phyloP scores from a whole-genome alignment of 2,888 invertebrate species.

The Leptopilina myrica region DNA sequence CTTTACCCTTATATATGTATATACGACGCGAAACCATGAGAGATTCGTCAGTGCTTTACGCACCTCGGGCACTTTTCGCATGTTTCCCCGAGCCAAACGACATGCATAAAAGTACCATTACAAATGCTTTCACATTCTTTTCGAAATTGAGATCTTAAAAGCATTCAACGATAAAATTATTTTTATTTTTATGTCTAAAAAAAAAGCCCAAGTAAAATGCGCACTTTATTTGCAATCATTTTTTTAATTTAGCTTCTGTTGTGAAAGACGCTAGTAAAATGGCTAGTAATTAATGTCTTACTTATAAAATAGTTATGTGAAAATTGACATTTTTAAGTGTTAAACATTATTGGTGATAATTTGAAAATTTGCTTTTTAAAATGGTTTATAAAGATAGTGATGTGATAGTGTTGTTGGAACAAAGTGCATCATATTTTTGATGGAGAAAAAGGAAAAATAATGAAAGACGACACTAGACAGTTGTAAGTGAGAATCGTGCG shows the following conservation, averaged over 20 bases:
- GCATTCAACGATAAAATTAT: conserved; percentile 25
- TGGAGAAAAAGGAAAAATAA: no score
- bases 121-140: conserved; percentile 6
- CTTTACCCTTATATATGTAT: background rate
- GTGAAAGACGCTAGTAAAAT: no score
- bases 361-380: no score
- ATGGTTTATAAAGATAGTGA: no score
- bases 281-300: no score
- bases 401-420: no score
- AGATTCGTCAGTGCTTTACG: conserved; percentile 4
- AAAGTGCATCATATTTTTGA: background rate
- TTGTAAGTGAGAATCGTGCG: conserved; percentile 24
- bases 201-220: background rate
- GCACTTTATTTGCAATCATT: background rate
- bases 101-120: conserved; percentile 8
- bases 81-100: conserved; percentile 8
- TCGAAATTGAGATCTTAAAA: conserved; percentile 22
- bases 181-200: background rate
- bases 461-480: conserved; percentile 15
- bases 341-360: no score
- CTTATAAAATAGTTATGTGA: no score
- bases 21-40: background rate
- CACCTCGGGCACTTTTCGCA: conserved; percentile 1
- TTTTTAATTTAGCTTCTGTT: no score
- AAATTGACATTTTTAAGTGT: no score